Conservation (phyloP, 2,888 invertebrate species). For the Apodemia duryi region DNA sequence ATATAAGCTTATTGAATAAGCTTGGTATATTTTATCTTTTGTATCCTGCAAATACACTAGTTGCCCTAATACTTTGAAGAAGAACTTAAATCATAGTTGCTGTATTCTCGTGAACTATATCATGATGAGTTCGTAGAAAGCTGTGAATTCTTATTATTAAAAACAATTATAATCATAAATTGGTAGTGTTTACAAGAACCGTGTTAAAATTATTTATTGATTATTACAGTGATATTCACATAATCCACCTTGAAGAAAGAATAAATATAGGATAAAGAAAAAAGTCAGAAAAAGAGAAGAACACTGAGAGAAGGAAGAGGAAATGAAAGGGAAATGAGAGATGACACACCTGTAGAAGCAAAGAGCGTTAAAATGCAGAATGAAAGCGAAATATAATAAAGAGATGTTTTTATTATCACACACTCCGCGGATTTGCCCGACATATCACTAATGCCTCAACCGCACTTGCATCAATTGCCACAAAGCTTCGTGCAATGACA, state of each 20-base stretch:
- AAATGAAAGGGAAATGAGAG: conserved; percentile 32
- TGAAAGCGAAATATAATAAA: conserved; percentile 34
- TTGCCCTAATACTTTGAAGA: no score
- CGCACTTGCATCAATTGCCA: no score
- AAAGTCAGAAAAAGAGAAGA: conserved; percentile 27
- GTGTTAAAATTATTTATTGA: not conserved
- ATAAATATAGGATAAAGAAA: conserved; percentile 20
- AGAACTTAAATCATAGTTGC: no score
- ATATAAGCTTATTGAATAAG: no score
- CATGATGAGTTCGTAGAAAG: no score
- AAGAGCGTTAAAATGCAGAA: conserved; percentile 29
- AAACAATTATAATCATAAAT: no score
- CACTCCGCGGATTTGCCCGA: conserved; percentile 2
- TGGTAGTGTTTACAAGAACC: not conserved
- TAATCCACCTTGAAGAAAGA: conserved; percentile 24
- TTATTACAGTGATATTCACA: conserved; percentile 10
- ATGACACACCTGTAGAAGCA: conserved; percentile 29
- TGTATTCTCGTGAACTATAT: no score
- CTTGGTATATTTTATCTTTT: no score
- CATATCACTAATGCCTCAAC: no score
- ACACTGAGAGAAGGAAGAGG: conserved; percentile 27
- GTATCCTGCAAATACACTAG: no score
- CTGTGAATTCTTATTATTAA: no score
- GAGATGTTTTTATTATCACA: conserved; percentile 12
- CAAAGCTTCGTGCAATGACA: no score